Percentiles rank a stretch among this genome's conserved stretches.
phyloP scores from a whole-genome alignment of 2,113 vertebrate species.

The Saguinus midas region DNA sequence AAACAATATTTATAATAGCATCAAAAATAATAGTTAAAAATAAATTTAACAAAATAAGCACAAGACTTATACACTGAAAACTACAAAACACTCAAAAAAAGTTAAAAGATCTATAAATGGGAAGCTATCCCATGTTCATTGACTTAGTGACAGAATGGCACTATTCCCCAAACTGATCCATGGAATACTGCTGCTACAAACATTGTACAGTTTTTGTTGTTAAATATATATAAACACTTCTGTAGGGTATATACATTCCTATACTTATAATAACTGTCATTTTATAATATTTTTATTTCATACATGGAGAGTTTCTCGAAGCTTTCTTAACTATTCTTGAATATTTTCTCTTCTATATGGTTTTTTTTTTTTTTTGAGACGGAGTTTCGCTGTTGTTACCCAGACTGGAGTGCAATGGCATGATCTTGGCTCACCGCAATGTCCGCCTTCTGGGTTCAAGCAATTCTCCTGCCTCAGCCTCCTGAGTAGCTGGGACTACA shows the following conservation, averaged over 20 bases:
- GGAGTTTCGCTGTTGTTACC: no score
- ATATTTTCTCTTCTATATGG: no score
- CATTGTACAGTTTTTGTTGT: background rate
- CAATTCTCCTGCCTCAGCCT: no score
- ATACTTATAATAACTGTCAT: background rate
- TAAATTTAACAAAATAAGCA: background rate
- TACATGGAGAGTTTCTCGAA: constrained; percentile 1
- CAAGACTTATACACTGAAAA: background rate
- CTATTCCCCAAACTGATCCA: background rate
- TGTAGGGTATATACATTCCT: background rate
- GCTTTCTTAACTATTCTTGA: background rate
- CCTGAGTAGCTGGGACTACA: no score
- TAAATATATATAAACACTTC: no score
- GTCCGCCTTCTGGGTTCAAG: no score
- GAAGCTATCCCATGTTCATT: background rate
- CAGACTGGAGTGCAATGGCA: no score
- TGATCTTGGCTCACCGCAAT: no score
- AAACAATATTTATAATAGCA: background rate
- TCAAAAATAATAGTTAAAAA: background rate
- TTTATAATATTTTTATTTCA: constrained; percentile 27
- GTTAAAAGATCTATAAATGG: background rate
- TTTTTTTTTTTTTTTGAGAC: no score
- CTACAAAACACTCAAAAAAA: background rate
- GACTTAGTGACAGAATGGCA: background rate
- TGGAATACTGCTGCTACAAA: background rate